Percentiles rank a stretch among this genome's conserved stretches.
Evolutionary conservation across 2,797 vertebrate species (phyloP).

Genomic region (Enteromius trimaculatus): DNA sequence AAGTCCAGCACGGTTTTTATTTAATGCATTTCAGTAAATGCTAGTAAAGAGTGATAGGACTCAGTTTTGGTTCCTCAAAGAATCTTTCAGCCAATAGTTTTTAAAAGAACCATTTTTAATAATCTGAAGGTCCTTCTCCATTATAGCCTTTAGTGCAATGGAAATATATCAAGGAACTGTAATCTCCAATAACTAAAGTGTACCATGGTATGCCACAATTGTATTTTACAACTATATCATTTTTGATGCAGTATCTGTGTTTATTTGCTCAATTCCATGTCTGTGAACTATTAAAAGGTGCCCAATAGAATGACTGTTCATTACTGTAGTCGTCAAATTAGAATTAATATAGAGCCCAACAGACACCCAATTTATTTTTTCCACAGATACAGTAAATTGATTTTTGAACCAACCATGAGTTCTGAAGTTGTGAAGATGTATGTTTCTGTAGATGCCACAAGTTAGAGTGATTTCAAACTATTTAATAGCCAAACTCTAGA

Average conservation of each 20-base stretch:
- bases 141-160: neutral
- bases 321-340: neutral
- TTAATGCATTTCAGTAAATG: too few species aligned
- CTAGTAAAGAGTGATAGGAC: too few species aligned
- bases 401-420: neutral
- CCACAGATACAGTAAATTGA: neutral
- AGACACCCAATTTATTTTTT: neutral
- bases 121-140: neutral
- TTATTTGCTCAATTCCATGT: neutral
- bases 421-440: neutral
- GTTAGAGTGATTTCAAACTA: neutral
- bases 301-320: neutral
- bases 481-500: neutral
- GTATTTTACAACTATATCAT: neutral
- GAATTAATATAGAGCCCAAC: neutral
- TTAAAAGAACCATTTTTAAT: too few species aligned
- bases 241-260: neutral
- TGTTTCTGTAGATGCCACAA: neutral
- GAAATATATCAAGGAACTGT: neutral
- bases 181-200: neutral
- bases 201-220: neutral
- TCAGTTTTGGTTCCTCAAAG: too few species aligned
- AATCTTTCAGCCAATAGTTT: too few species aligned
- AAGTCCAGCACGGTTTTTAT: too few species aligned
- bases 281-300: neutral